These are phyloP conservation scores for Myotis findleyi DNA, from an alignment of 2,797 vertebrate species.

Conservation along the genomic window DNA sequence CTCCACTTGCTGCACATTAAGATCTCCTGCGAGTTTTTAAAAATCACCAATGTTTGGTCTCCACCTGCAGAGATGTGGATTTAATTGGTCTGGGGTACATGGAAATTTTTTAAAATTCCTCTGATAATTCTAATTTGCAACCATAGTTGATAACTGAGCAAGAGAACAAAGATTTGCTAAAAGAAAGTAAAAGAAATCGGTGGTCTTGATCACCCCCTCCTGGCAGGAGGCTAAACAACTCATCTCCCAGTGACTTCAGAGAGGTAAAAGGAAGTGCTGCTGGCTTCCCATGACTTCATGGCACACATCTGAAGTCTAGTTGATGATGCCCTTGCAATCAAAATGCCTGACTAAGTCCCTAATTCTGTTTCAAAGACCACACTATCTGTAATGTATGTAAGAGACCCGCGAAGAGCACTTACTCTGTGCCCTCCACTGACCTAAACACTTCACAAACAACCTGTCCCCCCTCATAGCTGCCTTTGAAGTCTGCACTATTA, in stretches of 20 bases:
- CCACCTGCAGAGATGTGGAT: background rate
- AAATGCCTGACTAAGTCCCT: background rate
- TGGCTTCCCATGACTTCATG: rapidly evolving
- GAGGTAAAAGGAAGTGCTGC: background rate
- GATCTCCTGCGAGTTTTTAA: background rate
- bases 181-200: background rate
- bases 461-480: background rate
- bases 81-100: background rate
- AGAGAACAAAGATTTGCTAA: background rate
- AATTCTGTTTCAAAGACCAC: background rate
- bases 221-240: background rate
- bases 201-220: background rate
- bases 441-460: background rate
- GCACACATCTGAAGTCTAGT: background rate
- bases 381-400: background rate
- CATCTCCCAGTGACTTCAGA: background rate
- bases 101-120: background rate
- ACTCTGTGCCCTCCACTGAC: background rate
- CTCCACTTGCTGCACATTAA: background rate
- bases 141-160: background rate
- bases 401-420: background rate
- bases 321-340: background rate
- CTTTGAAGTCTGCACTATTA: background rate
- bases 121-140: background rate
- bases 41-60: background rate